These are phyloP conservation scores for Dascyllus trimaculatus DNA, from an alignment of 2,113 vertebrate genomes.

Conservation along the genomic window DNA sequence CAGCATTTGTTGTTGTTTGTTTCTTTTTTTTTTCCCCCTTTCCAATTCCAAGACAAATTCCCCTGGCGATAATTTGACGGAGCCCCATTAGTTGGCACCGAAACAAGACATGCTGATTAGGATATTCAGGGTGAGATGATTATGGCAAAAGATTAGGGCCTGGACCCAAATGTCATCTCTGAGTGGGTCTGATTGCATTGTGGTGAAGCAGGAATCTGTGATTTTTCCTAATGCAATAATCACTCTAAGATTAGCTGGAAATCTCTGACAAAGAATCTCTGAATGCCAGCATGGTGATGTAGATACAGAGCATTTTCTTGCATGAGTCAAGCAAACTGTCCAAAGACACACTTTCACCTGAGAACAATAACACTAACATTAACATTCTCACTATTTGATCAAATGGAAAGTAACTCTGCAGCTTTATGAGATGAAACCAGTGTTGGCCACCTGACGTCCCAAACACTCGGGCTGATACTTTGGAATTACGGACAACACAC, in stretches of 20 bases:
- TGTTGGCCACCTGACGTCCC: conserved; percentile 37
- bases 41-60: conserved; percentile 83
- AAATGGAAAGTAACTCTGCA: conserved; percentile 31
- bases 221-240: conserved; percentile 79
- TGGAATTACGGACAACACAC: conserved; percentile 47
- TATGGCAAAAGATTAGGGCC: conserved; percentile 75
- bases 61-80: conserved; percentile 75
- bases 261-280: conserved; percentile 45
- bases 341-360: conserved; percentile 32
- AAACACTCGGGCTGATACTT: conserved; percentile 56
- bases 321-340: conserved; percentile 33
- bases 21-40: conserved; percentile 62
- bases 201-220: conserved; percentile 70
- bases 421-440: conserved; percentile 53
- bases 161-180: conserved; percentile 81
- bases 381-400: conserved; percentile 24
- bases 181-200: conserved; percentile 83
- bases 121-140: conserved; percentile 77
- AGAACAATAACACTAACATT: conserved; percentile 42
- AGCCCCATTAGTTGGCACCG: conserved; percentile 72
- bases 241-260: conserved; percentile 67
- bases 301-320: conserved; percentile 2
- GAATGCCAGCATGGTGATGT: conserved; percentile 27
- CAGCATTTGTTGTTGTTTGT: conserved; percentile 81
- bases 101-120: conserved; percentile 80